These are phyloP conservation scores for Stomatorhinus walkeri DNA, from an alignment of 2,797 vertebrate genomes.

Conservation along the genomic window DNA sequence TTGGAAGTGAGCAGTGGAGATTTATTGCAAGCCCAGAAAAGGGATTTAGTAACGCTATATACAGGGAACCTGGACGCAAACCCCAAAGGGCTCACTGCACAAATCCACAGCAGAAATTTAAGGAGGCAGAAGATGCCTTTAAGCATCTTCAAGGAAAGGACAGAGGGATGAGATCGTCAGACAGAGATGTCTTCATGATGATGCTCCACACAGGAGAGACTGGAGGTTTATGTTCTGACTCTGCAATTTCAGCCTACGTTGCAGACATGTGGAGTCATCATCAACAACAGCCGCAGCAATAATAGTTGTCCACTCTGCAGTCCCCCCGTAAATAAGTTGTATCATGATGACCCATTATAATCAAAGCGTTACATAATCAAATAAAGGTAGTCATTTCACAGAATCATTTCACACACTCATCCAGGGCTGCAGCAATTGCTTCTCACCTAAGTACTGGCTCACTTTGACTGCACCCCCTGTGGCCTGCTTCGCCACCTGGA, in stretches of 20 bases:
- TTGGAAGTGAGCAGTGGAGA: neutral
- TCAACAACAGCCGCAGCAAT: neutral
- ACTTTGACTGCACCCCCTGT: conserved; percentile 82
- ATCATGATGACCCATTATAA: neutral
- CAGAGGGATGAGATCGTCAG: neutral
- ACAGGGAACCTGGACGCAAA: neutral
- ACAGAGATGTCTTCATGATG: neutral
- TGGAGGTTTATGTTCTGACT: neutral
- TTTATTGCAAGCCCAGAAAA: neutral
- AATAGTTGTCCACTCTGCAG: neutral
- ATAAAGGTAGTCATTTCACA: neutral
- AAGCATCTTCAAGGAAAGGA: neutral
- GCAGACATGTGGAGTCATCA: neutral
- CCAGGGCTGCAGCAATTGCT: neutral
- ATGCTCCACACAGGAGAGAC: neutral
- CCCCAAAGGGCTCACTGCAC: neutral
- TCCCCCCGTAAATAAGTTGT: neutral
- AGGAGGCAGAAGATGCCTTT: neutral
- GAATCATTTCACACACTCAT: neutral
- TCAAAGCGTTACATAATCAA: neutral
- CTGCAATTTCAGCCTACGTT: neutral
- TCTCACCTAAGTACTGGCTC: conserved; percentile 83
- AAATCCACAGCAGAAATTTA: neutral
- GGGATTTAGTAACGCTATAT: neutral
- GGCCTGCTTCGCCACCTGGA: conserved; percentile 74